phyloP scores from a whole-genome alignment of 2,113 vertebrate species.

The Microtus pennsylvanicus region DNA sequence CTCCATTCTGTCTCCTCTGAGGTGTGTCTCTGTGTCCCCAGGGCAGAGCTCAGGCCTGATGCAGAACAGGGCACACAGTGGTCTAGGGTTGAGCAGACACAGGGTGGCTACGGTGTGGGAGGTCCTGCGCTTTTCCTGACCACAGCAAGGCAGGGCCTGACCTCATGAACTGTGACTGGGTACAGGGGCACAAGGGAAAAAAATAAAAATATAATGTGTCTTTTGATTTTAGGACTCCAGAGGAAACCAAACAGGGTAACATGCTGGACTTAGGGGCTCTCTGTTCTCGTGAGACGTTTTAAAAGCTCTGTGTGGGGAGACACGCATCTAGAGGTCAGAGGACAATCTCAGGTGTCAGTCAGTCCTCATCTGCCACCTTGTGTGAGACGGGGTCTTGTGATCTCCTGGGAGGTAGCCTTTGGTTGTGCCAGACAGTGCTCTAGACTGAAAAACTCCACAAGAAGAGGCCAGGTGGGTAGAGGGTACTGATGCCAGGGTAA shows the following conservation, averaged over 20 bases:
- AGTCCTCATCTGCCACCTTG: neutral
- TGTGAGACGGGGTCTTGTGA: neutral
- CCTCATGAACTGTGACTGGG: neutral
- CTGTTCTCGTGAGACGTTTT: neutral
- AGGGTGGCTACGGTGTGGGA: rapidly evolving
- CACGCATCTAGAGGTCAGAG: neutral
- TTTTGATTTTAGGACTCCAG: neutral
- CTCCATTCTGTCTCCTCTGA: neutral
- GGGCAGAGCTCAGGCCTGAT: neutral
- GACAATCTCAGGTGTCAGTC: neutral
- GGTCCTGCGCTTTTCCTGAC: too few relatives aligned
- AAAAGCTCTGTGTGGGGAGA: neutral
- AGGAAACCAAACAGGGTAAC: neutral
- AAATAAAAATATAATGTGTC: neutral
- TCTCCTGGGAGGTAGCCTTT: neutral
- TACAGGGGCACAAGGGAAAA: neutral
- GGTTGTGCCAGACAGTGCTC: neutral
- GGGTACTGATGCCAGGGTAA: neutral
- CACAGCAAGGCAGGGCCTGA: neutral
- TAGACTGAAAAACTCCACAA: neutral
- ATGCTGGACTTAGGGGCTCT: neutral
- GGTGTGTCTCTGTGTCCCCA: neutral
- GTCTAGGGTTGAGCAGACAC: neutral
- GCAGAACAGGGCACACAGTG: neutral
- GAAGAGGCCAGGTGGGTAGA: neutral